Percentiles rank a stretch among this genome's conserved stretches.
Conservation (phyloP, 2,888 invertebrate species). For the Empis livida region DNA sequence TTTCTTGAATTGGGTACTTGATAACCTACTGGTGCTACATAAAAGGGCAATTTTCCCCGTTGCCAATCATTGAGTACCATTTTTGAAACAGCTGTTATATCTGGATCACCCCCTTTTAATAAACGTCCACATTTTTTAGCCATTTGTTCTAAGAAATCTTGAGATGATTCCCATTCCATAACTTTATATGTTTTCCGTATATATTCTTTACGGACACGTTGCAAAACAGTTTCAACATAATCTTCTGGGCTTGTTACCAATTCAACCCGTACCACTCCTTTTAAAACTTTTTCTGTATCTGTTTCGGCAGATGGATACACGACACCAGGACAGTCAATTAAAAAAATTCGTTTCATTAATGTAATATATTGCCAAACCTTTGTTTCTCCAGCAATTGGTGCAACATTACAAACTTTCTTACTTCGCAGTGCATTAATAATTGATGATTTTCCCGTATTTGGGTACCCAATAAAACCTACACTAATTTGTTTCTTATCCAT, state of each 20-base stretch:
- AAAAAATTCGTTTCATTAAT: slow-evolving; percentile 88
- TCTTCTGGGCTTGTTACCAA: slow-evolving; percentile 88
- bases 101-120: slow-evolving; percentile 94
- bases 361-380: slow-evolving; percentile 99
- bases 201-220: slow-evolving; percentile 80
- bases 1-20: slow-evolving; percentile 49
- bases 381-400: slow-evolving; percentile 95
- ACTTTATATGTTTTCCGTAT: slow-evolving; percentile 83
- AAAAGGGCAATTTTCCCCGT: slow-evolving; percentile 92
- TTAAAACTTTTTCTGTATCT: slow-evolving; percentile 87
- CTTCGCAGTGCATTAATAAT: slow-evolving; percentile 91
- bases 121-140: slow-evolving; percentile 80
- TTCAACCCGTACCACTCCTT: slow-evolving; percentile 96
- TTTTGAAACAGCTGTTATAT: slow-evolving; percentile 72
- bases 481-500: slow-evolving; percentile 96
- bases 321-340: slow-evolving; percentile 98
- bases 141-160: slow-evolving; percentile 84
- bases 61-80: slow-evolving; percentile 99
- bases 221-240: slow-evolving; percentile 75
- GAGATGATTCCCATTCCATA: slow-evolving; percentile 61
- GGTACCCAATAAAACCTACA: slow-evolving; percentile 97
- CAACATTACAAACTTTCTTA: slow-evolving; percentile 97
- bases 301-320: slow-evolving; percentile 95
- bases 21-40: slow-evolving; percentile 74
- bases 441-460: slow-evolving; percentile 97